Conservation (phyloP, 2,888 invertebrate genomes). For the Candidula unifasciata region DNA sequence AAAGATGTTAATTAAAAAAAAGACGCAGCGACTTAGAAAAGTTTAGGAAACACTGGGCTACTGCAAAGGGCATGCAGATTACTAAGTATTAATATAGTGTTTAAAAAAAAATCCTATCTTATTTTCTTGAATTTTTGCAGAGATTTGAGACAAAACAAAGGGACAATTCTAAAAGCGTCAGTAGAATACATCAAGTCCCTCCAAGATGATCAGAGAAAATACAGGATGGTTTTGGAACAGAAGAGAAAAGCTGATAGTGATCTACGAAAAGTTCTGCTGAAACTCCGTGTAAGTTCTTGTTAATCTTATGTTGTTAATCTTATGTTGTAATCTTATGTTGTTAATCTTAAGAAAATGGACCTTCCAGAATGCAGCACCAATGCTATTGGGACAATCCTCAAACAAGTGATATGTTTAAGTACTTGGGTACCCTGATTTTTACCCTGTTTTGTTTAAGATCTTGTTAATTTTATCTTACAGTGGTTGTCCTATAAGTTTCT, state of each 20-base stretch:
- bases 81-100: background rate
- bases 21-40: no score
- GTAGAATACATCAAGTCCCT: conserved; percentile 96
- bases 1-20: no score
- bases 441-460: no score
- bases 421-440: no score
- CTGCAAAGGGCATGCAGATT: no score
- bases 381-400: no score
- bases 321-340: no score
- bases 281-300: conserved; percentile 85
- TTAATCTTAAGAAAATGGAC: no score
- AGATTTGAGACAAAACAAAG: conserved; percentile 81
- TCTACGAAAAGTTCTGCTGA: conserved; percentile 88
- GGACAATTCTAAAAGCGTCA: conserved; percentile 97
- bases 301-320: background rate
- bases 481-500: no score
- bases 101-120: background rate
- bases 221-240: conserved; percentile 87
- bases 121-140: conserved; percentile 60
- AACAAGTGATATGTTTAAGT: no score
- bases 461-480: no score
- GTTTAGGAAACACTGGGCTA: background rate
- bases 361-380: no score
- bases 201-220: conserved; percentile 83
- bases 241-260: conserved; percentile 89